These are phyloP conservation scores for Thunnus albacares DNA, from an alignment of 2,797 vertebrate genomes.

Conservation along the genomic window DNA sequence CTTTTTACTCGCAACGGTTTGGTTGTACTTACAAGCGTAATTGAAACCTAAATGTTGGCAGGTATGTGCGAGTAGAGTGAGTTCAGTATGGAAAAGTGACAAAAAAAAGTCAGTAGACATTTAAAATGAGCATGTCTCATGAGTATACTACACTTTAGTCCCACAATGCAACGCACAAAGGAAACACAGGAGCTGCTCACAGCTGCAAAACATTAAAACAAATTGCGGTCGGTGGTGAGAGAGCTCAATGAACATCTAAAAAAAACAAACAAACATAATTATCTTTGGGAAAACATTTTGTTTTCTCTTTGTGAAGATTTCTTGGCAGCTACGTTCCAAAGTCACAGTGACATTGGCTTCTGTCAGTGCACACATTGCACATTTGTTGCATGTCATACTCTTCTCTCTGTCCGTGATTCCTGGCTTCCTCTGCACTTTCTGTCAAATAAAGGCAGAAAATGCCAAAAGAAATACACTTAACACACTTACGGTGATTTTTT, in stretches of 20 bases:
- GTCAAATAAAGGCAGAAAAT: no score
- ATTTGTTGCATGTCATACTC: no score
- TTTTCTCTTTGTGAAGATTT: slow-evolving; percentile 1
- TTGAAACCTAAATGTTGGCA: no score
- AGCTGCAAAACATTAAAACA: slow-evolving; percentile 27
- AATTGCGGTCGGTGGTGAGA: slow-evolving; percentile 25
- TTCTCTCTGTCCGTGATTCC: no score
- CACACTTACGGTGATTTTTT: no score
- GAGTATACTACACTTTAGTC: background rate
- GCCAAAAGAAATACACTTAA: no score
- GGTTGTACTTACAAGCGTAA: no score
- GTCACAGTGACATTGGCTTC: background rate
- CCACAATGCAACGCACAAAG: background rate
- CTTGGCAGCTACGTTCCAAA: background rate
- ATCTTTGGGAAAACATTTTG: slow-evolving; percentile 20
- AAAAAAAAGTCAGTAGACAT: background rate
- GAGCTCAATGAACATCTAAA: slow-evolving; percentile 14
- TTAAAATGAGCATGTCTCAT: background rate
- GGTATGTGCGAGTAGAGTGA: no score
- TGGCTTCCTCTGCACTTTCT: no score
- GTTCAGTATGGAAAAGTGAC: no score
- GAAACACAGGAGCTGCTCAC: slow-evolving; percentile 3
- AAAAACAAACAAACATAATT: slow-evolving; percentile 12
- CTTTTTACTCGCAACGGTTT: no score
- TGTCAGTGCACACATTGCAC: background rate